Conservation (phyloP, 2,113 vertebrate species). For the Melanerpes formicivorus region DNA sequence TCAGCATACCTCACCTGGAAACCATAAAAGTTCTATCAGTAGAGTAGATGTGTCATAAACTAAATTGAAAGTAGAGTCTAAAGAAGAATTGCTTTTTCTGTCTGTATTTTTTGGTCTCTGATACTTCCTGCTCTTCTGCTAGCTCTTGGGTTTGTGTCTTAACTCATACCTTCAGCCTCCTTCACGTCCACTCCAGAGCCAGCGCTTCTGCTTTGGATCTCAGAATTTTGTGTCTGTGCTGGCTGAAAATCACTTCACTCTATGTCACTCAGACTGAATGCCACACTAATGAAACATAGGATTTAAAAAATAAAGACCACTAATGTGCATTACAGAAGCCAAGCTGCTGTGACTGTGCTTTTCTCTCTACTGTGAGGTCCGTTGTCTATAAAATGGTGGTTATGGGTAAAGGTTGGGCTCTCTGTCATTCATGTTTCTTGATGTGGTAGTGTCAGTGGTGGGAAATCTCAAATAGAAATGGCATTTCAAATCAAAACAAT, state of each 20-base stretch:
- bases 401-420: slow-evolving; percentile 22
- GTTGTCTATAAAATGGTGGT: slow-evolving; percentile 4
- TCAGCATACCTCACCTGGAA: neutral
- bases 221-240: neutral
- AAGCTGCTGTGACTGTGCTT: neutral
- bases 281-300: neutral
- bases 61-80: neutral
- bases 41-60: neutral
- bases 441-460: neutral
- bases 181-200: neutral
- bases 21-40: neutral
- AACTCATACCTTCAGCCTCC: neutral
- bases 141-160: neutral
- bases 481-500: slow-evolving; percentile 38
- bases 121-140: neutral
- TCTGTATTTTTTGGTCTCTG: neutral
- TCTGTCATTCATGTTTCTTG: neutral
- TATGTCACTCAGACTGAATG: neutral
- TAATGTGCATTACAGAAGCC: neutral
- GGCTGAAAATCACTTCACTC: neutral
- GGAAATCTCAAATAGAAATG: slow-evolving; percentile 53
- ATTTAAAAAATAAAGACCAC: neutral
- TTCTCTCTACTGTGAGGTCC: neutral
- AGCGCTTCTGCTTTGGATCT: neutral
- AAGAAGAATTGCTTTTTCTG: neutral